These are phyloP conservation scores for Bostrychus sinensis DNA, from an alignment of 2,113 vertebrate species.

Conservation along the genomic window DNA sequence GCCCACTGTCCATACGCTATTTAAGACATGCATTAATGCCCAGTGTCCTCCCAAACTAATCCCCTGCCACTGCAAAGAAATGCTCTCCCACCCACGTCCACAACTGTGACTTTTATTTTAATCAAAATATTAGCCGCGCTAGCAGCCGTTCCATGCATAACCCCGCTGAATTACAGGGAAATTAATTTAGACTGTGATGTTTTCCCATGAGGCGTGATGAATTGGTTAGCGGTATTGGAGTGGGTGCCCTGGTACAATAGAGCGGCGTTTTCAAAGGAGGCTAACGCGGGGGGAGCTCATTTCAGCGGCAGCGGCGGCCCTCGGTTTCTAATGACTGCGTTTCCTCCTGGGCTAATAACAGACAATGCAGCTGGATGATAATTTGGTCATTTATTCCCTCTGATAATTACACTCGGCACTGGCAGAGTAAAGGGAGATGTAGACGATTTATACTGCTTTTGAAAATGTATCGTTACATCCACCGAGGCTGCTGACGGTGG, in stretches of 20 bases:
- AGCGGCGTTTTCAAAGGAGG: slow-evolving; percentile 33
- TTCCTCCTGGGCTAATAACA: slow-evolving; percentile 46
- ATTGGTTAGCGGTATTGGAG: slow-evolving; percentile 22
- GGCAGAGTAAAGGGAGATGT: slow-evolving; percentile 35
- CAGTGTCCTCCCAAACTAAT: no score
- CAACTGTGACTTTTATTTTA: neutral
- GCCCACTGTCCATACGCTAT: no score
- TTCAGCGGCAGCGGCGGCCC: slow-evolving; percentile 45
- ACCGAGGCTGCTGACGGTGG: no score
- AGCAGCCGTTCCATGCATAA: slow-evolving; percentile 9
- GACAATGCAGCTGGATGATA: slow-evolving; percentile 40
- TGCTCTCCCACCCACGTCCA: no score
- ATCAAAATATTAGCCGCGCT: slow-evolving; percentile 3
- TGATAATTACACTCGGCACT: slow-evolving; percentile 23
- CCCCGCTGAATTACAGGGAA: neutral
- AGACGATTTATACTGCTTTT: slow-evolving; percentile 10
- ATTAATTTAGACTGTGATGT: slow-evolving; percentile 16
- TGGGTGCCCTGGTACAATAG: slow-evolving; percentile 12
- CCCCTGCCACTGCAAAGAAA: no score
- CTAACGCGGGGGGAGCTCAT: slow-evolving; percentile 46
- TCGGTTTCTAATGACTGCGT: slow-evolving; percentile 41
- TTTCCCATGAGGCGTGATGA: slow-evolving; percentile 31
- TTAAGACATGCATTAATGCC: no score
- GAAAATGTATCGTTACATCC: neutral
- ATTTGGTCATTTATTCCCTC: slow-evolving; percentile 40